phyloP scores from a whole-genome alignment of 2,888 invertebrate genomes.

The Thelaira solivaga region DNA sequence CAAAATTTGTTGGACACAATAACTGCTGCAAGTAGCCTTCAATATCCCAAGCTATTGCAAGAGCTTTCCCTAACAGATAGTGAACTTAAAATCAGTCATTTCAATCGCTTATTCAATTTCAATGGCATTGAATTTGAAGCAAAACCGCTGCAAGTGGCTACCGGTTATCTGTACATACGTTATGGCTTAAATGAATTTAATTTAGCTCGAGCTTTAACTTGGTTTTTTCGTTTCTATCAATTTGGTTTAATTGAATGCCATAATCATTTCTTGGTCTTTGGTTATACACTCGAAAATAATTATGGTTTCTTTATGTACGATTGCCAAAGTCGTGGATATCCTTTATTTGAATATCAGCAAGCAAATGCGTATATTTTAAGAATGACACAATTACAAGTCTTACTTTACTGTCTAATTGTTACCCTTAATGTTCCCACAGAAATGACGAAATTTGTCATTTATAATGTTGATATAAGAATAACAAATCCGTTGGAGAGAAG shows the following conservation, averaged over 20 bases:
- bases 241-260: slow-evolving; percentile 80
- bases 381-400: slow-evolving; percentile 80
- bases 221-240: slow-evolving; percentile 79
- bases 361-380: slow-evolving; percentile 81
- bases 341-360: slow-evolving; percentile 80
- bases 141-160: slow-evolving; percentile 79
- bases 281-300: slow-evolving; percentile 70
- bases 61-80: slow-evolving; percentile 78
- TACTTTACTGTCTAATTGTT: slow-evolving; percentile 81
- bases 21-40: slow-evolving; percentile 79
- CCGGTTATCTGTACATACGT: slow-evolving; percentile 80
- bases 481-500: neutral
- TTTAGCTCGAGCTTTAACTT: slow-evolving; percentile 80
- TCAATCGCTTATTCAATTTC: slow-evolving; percentile 79
- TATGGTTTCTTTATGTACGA: slow-evolving; percentile 83
- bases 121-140: slow-evolving; percentile 80
- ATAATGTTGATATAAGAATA: slow-evolving; percentile 69
- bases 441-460: slow-evolving; percentile 79
- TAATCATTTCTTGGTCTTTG: slow-evolving; percentile 79
- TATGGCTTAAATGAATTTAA: slow-evolving; percentile 78
- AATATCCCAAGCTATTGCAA: slow-evolving; percentile 78
- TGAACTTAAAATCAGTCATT: slow-evolving; percentile 79
- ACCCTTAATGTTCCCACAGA: slow-evolving; percentile 79
- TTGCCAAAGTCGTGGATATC: slow-evolving; percentile 80
- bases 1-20: slow-evolving; percentile 81